Evolutionary conservation across 92 coral and sea anemone genomes (phyloP).

Genomic region (Palythoa heliodiscus): DNA sequence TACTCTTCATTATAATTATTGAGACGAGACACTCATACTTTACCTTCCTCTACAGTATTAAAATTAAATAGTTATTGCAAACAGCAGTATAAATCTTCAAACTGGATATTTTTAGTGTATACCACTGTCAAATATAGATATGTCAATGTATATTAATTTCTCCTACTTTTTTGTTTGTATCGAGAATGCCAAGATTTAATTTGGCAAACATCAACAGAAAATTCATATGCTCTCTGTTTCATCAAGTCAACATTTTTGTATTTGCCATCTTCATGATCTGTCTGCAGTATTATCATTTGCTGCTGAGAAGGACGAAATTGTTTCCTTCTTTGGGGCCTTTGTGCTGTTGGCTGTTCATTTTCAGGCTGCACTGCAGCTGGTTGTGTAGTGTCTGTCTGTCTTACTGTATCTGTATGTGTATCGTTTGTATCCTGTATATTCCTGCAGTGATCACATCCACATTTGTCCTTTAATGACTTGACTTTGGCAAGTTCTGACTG

Average conservation of each 20-base stretch:
- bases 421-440: not conserved
- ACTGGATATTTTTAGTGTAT: no score
- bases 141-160: no score
- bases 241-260: constrained; percentile 20
- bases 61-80: no score
- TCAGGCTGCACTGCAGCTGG: not conserved
- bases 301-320: constrained; percentile 44
- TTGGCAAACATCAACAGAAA: constrained; percentile 42
- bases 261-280: constrained; percentile 32
- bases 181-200: constrained; percentile 51
- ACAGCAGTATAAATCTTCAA: no score
- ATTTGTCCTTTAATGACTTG: not conserved
- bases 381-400: not conserved
- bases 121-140: no score
- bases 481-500: not conserved
- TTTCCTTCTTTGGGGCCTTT: constrained; percentile 38
- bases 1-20: no score
- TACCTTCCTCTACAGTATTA: no score
- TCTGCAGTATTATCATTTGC: constrained; percentile 24
- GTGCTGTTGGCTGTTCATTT: not conserved
- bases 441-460: not conserved
- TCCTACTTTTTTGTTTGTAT: constrained; percentile 18
- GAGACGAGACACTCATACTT: no score
- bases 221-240: constrained; percentile 49
- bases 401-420: not conserved